Conservation (phyloP, 2,797 vertebrate genomes). For the Lithobates sylvaticus region DNA sequence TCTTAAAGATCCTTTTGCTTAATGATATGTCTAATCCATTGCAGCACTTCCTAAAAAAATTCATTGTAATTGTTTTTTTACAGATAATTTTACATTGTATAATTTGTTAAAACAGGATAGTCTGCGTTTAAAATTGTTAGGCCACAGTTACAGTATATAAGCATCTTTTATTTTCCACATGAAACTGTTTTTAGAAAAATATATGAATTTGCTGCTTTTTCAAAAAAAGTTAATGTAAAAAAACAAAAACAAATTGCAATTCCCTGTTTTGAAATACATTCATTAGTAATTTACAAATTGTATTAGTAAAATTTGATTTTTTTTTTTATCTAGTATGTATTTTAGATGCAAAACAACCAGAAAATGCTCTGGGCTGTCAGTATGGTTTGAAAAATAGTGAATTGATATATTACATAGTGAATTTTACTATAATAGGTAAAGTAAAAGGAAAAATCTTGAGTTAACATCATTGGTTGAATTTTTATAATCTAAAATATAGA, state of each 20-base stretch:
- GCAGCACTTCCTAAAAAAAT: conserved; percentile 63
- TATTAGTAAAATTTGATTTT: not conserved
- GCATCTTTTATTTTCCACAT: not conserved
- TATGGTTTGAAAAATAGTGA: not conserved
- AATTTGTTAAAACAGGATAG: not conserved
- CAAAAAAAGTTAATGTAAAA: too few relatives aligned
- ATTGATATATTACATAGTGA: not conserved
- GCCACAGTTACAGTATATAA: not conserved
- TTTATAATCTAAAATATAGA: too few relatives aligned
- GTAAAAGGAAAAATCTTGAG: not conserved
- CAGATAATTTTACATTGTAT: conserved; percentile 9
- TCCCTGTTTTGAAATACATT: not conserved
- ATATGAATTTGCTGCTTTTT: too few relatives aligned
- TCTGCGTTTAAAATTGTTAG: conserved; percentile 3
- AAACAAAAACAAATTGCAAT: too few relatives aligned
- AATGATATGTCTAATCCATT: conserved; percentile 71
- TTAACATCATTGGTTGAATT: too few relatives aligned
- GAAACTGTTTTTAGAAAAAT: too few relatives aligned
- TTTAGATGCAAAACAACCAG: not conserved
- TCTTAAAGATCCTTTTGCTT: conserved; percentile 70
- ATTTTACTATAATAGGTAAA: not conserved
- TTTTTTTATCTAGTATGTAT: not conserved
- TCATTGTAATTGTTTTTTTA: conserved; percentile 63
- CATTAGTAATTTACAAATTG: not conserved
- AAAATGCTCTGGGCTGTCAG: not conserved